These are phyloP conservation scores for Plagodis dolabraria DNA, from an alignment of 2,888 invertebrate genomes.

Conservation along the genomic window DNA sequence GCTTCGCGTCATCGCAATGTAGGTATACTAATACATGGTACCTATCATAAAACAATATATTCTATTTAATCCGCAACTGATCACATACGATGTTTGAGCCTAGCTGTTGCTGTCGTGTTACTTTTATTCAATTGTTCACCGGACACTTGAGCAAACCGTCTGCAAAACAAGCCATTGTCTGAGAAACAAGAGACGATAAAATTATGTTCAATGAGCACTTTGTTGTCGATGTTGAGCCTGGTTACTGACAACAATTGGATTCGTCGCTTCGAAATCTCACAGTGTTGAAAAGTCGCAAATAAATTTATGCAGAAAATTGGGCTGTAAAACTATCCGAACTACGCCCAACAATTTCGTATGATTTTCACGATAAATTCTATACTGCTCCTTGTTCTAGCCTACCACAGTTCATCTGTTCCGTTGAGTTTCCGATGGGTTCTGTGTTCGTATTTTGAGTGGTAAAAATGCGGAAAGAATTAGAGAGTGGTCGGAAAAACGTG, in stretches of 20 bases:
- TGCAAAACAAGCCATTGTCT: slow-evolving; percentile 65
- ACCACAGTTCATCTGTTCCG: too few relatives aligned
- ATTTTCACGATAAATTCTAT: too few relatives aligned
- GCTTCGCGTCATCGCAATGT: too few relatives aligned
- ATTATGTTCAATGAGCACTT: slow-evolving; percentile 39
- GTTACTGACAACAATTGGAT: slow-evolving; percentile 42
- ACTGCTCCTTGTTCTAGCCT: background rate
- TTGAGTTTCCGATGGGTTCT: slow-evolving; percentile 10
- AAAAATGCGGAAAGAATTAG: slow-evolving; percentile 24
- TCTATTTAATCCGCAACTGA: slow-evolving; percentile 8
- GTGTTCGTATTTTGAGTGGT: slow-evolving; percentile 18
- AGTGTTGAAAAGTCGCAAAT: slow-evolving; percentile 1
- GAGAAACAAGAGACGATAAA: slow-evolving; percentile 44
- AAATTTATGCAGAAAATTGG: background rate
- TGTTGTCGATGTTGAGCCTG: slow-evolving; percentile 32
- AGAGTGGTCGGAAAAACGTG: slow-evolving; percentile 45
- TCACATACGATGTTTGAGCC: slow-evolving; percentile 6
- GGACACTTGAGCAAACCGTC: slow-evolving; percentile 65
- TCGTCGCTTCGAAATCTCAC: background rate
- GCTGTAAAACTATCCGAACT: background rate
- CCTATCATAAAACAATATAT: background rate
- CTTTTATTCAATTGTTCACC: slow-evolving; percentile 49
- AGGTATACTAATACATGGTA: too few relatives aligned
- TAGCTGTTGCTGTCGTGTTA: slow-evolving; percentile 21
- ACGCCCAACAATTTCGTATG: too few relatives aligned